Evolutionary conservation across 2,113 vertebrate species (phyloP).

Genomic region (Channa maculata): DNA sequence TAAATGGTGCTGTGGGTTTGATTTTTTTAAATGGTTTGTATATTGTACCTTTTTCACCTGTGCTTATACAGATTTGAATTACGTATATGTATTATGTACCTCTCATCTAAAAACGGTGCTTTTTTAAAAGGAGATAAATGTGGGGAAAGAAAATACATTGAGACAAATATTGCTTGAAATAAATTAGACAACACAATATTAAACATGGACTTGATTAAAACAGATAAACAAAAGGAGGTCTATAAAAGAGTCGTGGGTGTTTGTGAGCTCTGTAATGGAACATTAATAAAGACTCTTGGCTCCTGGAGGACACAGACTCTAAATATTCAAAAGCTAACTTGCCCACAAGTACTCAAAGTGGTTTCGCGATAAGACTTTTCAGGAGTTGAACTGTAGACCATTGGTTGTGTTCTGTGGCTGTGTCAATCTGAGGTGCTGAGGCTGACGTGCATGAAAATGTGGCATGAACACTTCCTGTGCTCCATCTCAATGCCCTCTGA

Average conservation of each 20-base stretch:
- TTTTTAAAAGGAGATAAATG: no score
- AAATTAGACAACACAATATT: not conserved
- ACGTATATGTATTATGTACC: not conserved
- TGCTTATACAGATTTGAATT: not conserved
- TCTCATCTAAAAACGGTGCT: not conserved
- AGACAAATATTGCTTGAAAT: not conserved
- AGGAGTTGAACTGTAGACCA: constrained; percentile 16
- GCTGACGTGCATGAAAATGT: constrained; percentile 41
- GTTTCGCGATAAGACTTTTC: constrained; percentile 7
- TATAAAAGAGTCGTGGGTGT: not conserved
- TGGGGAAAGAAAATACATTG: not conserved
- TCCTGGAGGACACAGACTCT: not conserved
- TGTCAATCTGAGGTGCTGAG: not conserved
- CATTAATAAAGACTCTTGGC: constrained; percentile 29
- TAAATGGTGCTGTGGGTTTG: not conserved
- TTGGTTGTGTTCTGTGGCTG: not conserved
- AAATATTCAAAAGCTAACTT: constrained; percentile 28
- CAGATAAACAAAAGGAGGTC: constrained; percentile 17
- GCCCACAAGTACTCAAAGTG: constrained; percentile 1
- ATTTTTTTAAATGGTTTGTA: not conserved
- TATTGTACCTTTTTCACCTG: not conserved
- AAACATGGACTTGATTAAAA: constrained; percentile 4
- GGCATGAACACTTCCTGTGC: not conserved
- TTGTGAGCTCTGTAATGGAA: not conserved
- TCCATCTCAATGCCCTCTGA: constrained; percentile 45